These are phyloP conservation scores for Ochropacha duplaris DNA, from an alignment of 2,888 invertebrate species.

Conservation along the genomic window DNA sequence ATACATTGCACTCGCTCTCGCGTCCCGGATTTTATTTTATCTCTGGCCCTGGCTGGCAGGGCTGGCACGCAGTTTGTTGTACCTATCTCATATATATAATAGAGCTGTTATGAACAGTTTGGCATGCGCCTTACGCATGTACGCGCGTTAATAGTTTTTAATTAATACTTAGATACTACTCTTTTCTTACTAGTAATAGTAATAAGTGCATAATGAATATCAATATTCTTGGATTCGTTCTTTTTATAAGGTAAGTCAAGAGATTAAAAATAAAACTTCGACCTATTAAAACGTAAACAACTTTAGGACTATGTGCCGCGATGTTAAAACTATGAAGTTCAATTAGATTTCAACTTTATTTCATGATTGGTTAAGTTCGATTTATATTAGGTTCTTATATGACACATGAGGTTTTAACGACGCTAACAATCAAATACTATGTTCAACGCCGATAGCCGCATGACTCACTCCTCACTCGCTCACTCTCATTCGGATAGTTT, in stretches of 20 bases:
- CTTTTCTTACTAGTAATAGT: not conserved
- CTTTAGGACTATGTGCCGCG: not conserved
- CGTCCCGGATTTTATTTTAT: no score
- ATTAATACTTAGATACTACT: not conserved
- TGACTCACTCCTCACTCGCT: no score
- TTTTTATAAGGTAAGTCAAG: not conserved
- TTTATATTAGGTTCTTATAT: not conserved
- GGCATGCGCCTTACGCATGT: not conserved
- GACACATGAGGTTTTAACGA: no score
- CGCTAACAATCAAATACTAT: no score
- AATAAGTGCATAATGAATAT: not conserved
- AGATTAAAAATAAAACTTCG: not conserved
- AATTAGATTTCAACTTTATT: not conserved
- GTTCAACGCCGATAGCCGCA: no score
- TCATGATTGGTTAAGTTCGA: not conserved
- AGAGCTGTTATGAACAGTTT: no score
- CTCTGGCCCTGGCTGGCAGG: no score
- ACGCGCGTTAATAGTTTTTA: not conserved
- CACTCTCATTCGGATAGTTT: no score
- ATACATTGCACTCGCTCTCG: no score
- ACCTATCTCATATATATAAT: no score
- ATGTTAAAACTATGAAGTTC: not conserved
- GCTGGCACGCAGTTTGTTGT: no score
- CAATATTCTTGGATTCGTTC: not conserved
- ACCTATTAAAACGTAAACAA: not conserved